Evolutionary conservation across 1,140 invertebrate species (phyloP).

Genomic region (Drosophila pachea): DNA sequence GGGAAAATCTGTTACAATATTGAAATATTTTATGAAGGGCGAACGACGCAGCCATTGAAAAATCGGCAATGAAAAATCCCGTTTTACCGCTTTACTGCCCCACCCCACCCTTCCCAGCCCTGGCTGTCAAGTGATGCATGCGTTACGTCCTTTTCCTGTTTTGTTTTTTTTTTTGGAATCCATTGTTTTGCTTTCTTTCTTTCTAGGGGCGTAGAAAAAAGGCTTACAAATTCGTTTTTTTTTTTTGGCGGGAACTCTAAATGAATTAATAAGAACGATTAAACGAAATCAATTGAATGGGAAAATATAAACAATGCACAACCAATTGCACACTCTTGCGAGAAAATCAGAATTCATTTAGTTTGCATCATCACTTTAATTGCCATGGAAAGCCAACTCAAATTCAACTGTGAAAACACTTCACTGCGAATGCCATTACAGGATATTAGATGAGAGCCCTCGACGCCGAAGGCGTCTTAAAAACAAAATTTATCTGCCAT

Average conservation of each 20-base stretch:
- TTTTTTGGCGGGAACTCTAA: not conserved
- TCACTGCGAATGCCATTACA: not conserved
- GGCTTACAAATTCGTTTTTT: conserved; percentile 3
- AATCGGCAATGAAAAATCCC: conserved; percentile 11
- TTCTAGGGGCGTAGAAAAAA: conserved; percentile 25
- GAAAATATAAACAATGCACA: too few relatives aligned
- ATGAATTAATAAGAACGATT: not conserved
- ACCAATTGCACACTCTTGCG: too few relatives aligned
- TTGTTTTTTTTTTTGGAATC: conserved; percentile 43
- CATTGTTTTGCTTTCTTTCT: conserved; percentile 20
- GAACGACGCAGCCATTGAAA: conserved; percentile 10
- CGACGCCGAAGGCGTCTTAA: conserved; percentile 51
- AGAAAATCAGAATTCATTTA: too few relatives aligned
- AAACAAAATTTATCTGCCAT: conserved; percentile 69
- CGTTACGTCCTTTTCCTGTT: conserved; percentile 63
- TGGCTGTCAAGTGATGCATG: conserved; percentile 39
- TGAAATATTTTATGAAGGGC: conserved; percentile 70
- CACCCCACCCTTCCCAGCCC: conserved; percentile 11
- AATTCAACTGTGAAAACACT: conserved; percentile 4
- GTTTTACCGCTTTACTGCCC: not conserved
- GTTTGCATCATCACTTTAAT: too few relatives aligned
- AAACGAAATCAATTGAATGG: not conserved
- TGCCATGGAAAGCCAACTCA: too few relatives aligned
- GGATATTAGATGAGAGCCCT: not conserved
- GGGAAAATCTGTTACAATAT: conserved; percentile 67